Evolutionary conservation across 2,113 vertebrate species (phyloP), one percentile per base, ranked within the genome.

Genomic region (Serranochromis macrocephalus): DNA sequence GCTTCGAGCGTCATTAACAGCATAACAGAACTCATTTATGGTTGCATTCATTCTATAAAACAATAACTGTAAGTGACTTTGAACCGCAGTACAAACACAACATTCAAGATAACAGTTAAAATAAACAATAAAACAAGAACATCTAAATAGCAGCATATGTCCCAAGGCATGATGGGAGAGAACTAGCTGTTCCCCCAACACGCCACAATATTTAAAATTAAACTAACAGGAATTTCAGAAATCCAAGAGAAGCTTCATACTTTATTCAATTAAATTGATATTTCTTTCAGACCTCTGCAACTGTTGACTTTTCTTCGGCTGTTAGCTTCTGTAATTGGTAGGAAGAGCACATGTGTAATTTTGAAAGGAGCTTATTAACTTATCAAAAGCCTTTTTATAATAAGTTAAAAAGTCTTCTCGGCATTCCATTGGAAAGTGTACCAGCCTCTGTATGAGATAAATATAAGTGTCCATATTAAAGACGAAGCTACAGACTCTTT

Each of bases 291-390:
- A 66, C 61, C 61, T 63, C 31, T 36, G 1, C 58, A 63, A 36
- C 58, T 63, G 9, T n/a, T 63, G 58, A 63, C 58, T 63, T 63
- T 63, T 36, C 31, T 36, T 12, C 0, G 1, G 17, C 61, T 66
- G 31, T 66, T 66, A 1, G 61, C 4, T 66, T 66, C 17, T 66
- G 31, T 36, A 2, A 66, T 66, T 66, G 17, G 61, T 12, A 2
- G 61, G 1, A 66, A 66, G 61, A 36, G 9, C 31, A 66, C 31
- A 36, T 33, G 33, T 38, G 7, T 66, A 38, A 38, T 66, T 66
- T 38, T 66, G 61, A 66, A 66, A 38, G 21, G 11, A 66, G 33
- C 19, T n/a, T 66, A 66, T 66, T 66, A 66, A n/a, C 31, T 36
- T 66, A 66, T 66, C 17, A 66, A 13, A 63, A 38, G 19, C 6